phyloP scores from a whole-genome alignment of 2,113 vertebrate genomes.

The Triplophysa siluroides region DNA sequence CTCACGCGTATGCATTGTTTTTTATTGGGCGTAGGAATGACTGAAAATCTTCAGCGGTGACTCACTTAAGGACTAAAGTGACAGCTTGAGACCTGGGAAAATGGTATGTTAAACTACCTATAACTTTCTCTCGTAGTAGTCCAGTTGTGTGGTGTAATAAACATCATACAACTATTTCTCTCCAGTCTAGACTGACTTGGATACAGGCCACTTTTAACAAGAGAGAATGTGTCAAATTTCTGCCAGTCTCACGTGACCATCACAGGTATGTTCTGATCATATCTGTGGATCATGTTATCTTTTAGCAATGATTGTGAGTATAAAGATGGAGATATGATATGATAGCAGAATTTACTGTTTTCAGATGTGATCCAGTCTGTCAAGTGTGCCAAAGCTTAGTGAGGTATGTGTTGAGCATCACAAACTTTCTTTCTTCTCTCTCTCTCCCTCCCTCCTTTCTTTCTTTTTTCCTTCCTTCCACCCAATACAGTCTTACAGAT shows the following conservation, averaged over 20 bases:
- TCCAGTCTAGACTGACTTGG: slow-evolving; percentile 86
- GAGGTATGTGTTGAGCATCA: slow-evolving; percentile 74
- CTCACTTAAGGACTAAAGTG: not conserved
- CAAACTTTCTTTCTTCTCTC: not conserved
- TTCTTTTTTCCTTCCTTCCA: not conserved
- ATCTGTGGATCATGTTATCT: not conserved
- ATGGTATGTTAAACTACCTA: slow-evolving; percentile 20
- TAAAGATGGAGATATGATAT: too few relatives aligned
- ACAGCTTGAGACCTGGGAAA: not conserved
- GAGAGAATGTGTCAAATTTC: slow-evolving; percentile 88
- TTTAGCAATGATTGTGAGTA: not conserved
- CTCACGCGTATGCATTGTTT: not conserved
- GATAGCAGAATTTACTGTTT: slow-evolving; percentile 55
- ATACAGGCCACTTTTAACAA: slow-evolving; percentile 89
- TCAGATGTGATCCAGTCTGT: slow-evolving; percentile 85
- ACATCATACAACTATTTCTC: slow-evolving; percentile 38
- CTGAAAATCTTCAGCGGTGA: not conserved
- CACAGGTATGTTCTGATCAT: slow-evolving; percentile 75
- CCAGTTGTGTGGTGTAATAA: not conserved
- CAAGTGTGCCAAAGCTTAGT: slow-evolving; percentile 93
- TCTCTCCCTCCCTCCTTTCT: not conserved
- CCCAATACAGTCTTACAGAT: too few relatives aligned
- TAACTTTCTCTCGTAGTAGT: not conserved
- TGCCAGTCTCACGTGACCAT: slow-evolving; percentile 82
- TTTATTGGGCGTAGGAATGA: not conserved